phyloP scores from a whole-genome alignment of 2,888 invertebrate species.

The Hipparchia sbordonii region DNA sequence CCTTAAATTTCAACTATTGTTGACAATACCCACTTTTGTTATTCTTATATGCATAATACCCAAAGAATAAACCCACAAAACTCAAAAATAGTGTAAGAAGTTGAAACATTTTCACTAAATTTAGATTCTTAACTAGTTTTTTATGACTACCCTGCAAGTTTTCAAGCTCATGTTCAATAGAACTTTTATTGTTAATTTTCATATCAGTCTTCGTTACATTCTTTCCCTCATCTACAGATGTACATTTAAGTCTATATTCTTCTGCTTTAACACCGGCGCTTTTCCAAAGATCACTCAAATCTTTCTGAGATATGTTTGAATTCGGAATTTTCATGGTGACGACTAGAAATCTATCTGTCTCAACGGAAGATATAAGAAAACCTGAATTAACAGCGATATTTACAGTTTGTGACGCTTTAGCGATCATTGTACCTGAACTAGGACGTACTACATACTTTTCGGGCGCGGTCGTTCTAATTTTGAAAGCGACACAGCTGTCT shows the following conservation, averaged over 20 bases:
- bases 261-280: conserved; percentile 75
- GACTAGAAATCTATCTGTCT: conserved; percentile 92
- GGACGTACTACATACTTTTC: conserved; percentile 95
- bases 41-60: conserved; percentile 26
- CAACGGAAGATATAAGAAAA: conserved; percentile 82
- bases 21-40: conserved; percentile 11
- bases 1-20: neutral
- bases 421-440: conserved; percentile 86
- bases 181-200: conserved; percentile 29
- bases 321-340: conserved; percentile 86
- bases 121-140: conserved; percentile 27
- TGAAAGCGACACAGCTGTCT: conserved; percentile 55
- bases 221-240: conserved; percentile 21
- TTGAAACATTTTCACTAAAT: conserved; percentile 32
- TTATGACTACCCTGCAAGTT: conserved; percentile 34
- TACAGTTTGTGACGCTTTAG: conserved; percentile 83
- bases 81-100: conserved; percentile 27
- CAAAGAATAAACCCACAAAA: conserved; percentile 27
- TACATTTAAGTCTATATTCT: conserved; percentile 83
- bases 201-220: neutral
- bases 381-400: conserved; percentile 87
- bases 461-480: conserved; percentile 96
- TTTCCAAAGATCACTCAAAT: conserved; percentile 87
- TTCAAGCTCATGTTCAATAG: conserved; percentile 27
- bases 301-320: conserved; percentile 71